Conservation (phyloP, 2,797 vertebrate species). For the Anguilla marmorata region DNA sequence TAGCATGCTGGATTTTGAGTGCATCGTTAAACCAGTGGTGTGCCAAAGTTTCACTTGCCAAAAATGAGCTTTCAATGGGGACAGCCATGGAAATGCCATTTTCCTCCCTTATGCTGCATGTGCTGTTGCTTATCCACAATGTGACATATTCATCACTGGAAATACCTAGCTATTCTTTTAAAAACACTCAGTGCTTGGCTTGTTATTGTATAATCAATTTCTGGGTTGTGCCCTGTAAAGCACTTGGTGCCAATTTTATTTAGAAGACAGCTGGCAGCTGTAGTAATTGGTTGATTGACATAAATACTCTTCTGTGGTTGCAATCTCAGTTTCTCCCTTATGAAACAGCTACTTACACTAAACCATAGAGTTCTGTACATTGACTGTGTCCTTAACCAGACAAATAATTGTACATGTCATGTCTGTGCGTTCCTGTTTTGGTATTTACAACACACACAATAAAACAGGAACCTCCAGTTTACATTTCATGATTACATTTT, state of each 20-base stretch:
- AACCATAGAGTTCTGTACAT: not conserved
- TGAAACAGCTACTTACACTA: not conserved
- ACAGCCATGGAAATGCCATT: constrained; percentile 27
- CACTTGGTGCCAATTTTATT: not conserved
- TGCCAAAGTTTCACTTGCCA: constrained; percentile 16
- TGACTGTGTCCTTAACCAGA: not conserved
- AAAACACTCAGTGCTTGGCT: not conserved
- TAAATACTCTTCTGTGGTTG: not conserved
- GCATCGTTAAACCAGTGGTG: not conserved
- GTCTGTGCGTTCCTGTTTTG: not conserved
- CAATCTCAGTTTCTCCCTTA: not conserved
- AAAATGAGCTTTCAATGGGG: constrained; percentile 15
- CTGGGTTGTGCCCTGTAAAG: not conserved
- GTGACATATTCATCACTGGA: constrained; percentile 8
- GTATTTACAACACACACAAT: not conserved
- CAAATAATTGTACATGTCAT: not conserved
- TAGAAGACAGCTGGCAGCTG: not conserved
- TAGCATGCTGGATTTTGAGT: constrained; percentile 28
- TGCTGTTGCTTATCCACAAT: constrained; percentile 28
- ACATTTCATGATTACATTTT: too few relatives aligned
- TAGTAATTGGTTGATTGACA: not conserved
- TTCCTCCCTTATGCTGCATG: constrained; percentile 4
- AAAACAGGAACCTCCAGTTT: not conserved
- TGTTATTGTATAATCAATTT: not conserved
- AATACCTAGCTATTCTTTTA: not conserved